Conservation (phyloP, 2,797 vertebrate genomes). For the Platyrinchus mystaceus region DNA sequence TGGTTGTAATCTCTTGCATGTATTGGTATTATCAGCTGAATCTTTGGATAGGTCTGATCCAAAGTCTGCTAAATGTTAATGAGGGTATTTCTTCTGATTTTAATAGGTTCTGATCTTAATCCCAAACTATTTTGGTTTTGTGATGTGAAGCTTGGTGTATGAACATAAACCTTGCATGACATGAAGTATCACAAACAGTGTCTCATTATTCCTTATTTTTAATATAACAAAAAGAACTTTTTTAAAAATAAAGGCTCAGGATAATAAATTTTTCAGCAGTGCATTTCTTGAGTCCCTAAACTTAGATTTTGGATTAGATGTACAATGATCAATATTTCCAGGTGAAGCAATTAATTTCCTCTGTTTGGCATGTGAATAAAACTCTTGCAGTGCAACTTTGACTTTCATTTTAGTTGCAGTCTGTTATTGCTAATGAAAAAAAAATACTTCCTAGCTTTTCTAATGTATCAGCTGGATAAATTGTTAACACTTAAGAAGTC, state of each 20-base stretch:
- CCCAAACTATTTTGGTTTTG: neutral
- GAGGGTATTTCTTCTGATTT: conserved; percentile 9
- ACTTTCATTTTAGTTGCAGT: conserved; percentile 63
- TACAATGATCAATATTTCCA: conserved; percentile 14
- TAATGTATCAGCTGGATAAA: conserved; percentile 69
- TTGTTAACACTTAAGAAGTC: conserved; percentile 73
- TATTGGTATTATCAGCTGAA: conserved; percentile 39
- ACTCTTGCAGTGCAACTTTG: conserved; percentile 56
- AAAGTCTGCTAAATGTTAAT: conserved; percentile 37
- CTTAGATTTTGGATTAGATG: conserved; percentile 20
- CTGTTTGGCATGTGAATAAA: conserved; percentile 52
- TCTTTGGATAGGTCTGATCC: conserved; percentile 3
- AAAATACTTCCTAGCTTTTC: conserved; percentile 50
- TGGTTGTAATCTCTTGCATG: conserved; percentile 24
- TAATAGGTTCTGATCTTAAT: neutral
- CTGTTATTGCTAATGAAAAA: conserved; percentile 64
- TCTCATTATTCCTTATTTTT: conserved; percentile 18
- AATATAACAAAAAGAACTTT: neutral
- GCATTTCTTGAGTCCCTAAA: neutral
- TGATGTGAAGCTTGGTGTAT: neutral
- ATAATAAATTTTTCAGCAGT: neutral
- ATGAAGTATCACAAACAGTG: neutral
- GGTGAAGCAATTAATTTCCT: conserved; percentile 42
- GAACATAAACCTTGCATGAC: neutral
- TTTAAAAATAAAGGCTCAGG: neutral